Evolutionary conservation across 2,888 invertebrate genomes (phyloP), one percentile per base, ranked within the genome.

Genomic region (Athalia circularis): DNA sequence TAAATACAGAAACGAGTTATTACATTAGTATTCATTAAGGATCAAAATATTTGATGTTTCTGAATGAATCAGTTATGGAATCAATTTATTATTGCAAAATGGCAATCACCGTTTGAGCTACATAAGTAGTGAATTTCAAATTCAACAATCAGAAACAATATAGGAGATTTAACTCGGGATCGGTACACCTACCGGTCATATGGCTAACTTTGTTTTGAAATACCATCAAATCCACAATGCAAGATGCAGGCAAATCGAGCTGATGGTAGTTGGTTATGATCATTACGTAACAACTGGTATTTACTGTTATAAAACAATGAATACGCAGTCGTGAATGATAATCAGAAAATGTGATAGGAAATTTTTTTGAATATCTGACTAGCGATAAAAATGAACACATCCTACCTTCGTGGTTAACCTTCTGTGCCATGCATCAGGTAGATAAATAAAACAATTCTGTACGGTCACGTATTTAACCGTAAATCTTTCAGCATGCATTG

Each of bases 401-500:
- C 43, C 82, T 82, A 87, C 88, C 84, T 87, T 83, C 76, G 84
- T 82, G 59, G 85, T 83, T 76, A 88, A 80, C 82, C 84, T 86
- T 72, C 84, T 85, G 15, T 84, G 76, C 85, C 87, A 86, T 8
- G 80, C 81, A 72, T 88, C 84, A 57, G 91, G 90, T 68, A 92
- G 83, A 86, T 90, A 90, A 65, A 91, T 87, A 82, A 92, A 92
- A 84, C 91, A 91, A 81, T 90, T 91, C 83, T 91, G 92, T 50
- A 88, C 89, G 79, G 90, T 84, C 81, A 92, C 83, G 81, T 90
- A 92, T 80, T 91, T 90, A 15, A 93, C 89, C 11, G 83, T 85
- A 77, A 93, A 90, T 67, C 88, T 87, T 86, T 91, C 89, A 80
- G 91, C 90, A 80, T 91, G 90, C 92, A 92, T 92, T 82, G 79